Evolutionary conservation across 2,113 vertebrate species (phyloP), one percentile per base, ranked within the genome.

Genomic region (Lampris incognitus): DNA sequence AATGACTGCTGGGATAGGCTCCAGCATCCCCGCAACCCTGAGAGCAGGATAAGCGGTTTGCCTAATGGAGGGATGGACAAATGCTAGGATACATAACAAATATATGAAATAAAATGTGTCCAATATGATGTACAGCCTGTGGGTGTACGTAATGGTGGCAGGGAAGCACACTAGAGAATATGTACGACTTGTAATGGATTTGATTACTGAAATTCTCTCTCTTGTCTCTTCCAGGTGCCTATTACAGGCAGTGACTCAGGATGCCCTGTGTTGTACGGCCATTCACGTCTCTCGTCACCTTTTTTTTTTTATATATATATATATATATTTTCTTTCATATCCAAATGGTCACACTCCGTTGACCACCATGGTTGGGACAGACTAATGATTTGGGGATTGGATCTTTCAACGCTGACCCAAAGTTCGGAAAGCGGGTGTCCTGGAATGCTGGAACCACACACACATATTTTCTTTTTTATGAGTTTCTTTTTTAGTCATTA

Each of bases 201-300:
- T 52, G 10, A 72, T 80, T 68, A 10, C 5, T 8, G n/a, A 49
- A 24, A 8, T 64, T 42, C 11, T 74, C 38, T 82, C 50, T 48
- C 76, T 49, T 65, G 3, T 79, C 37, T 87, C 44, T 86, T 90
- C 38, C 79, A 95, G 94, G 93, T 93, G 92, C 90, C 91, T 90
- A 93, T 87, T 92, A 94, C 74, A 94, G 91, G 87, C 94, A 93
- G 91, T 95, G 94, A 95, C 93, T 92, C 71, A 73, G 84, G 91
- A 74, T 88, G 24, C 44, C 59, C 65, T 6, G 13, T 76, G 74
- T 56, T 69, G 66, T 84, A 52, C 82, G 79, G 78, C 85, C 78
- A 62, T 82, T 67, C 83, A 71, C 79, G 78, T 81, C 46, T 50
- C 73, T 66, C 70, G 40, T 82, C 85, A 72, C 76, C 50, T 38